Percentiles rank a stretch among this genome's conserved stretches.
Conservation (phyloP, 2,113 vertebrate species). For the Peucedramus taeniatus region DNA sequence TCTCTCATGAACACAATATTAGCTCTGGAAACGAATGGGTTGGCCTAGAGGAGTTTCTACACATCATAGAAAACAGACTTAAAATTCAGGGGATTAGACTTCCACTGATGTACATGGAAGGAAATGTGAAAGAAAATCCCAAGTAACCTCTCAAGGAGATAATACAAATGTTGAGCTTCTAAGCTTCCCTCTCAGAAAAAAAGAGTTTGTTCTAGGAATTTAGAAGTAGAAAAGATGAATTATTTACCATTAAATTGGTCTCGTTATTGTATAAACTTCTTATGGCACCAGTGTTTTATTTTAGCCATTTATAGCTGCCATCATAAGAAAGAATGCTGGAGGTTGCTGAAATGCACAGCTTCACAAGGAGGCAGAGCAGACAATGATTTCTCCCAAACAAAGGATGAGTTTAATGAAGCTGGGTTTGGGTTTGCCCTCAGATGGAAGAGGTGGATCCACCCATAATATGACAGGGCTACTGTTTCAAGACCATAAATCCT, state of each 20-base stretch:
- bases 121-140: not conserved
- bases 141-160: not conserved
- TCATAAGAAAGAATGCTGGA: not conserved
- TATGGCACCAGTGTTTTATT: not conserved
- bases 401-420: not conserved
- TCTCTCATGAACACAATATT: not conserved
- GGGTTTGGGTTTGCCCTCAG: not conserved
- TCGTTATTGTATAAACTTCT: not conserved
- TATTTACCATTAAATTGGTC: not conserved
- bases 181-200: not conserved
- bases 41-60: not conserved
- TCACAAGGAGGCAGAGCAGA: not conserved
- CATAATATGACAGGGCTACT: not conserved
- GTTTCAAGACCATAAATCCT: fast-evolving
- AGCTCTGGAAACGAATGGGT: not conserved
- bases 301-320: not conserved
- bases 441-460: not conserved
- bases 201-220: not conserved
- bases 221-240: not conserved
- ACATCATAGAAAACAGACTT: not conserved
- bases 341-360: not conserved
- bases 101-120: not conserved
- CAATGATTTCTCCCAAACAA: not conserved
- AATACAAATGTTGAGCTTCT: not conserved
- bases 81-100: not conserved